Percentiles rank a stretch among this genome's conserved stretches.
Evolutionary conservation across 2,113 vertebrate genomes (phyloP).

Genomic region (Rhinopomastus cyanomelas): DNA sequence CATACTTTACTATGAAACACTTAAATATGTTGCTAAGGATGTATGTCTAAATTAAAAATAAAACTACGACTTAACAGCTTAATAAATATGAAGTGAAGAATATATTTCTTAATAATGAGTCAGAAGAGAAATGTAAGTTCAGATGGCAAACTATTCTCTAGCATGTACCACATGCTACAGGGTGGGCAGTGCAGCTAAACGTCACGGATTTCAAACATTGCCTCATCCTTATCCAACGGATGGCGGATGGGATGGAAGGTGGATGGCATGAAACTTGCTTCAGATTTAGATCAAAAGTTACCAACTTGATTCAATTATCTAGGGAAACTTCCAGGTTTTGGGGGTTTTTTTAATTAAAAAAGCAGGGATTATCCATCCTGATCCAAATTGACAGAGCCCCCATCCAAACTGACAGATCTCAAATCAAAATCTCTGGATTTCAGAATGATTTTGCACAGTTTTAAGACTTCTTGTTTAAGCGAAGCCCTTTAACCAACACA

Average conservation of each 20-base stretch:
- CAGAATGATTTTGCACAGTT: background rate
- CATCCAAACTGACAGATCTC: too few relatives aligned
- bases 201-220: conserved; percentile 18
- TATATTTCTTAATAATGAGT: conserved; percentile 76
- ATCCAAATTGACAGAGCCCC: background rate
- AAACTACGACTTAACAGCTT: conserved; percentile 87
- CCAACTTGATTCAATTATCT: background rate
- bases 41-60: conserved; percentile 82
- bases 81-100: conserved; percentile 77
- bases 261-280: conserved; percentile 19
- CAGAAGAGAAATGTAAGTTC: conserved; percentile 76
- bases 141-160: conserved; percentile 98
- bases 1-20: conserved; percentile 90
- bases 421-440: too few relatives aligned
- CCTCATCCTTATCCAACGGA: conserved; percentile 27
- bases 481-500: conserved; percentile 40
- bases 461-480: background rate
- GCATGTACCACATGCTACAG: conserved; percentile 74
- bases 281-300: conserved; percentile 4
- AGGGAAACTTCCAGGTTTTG: background rate
- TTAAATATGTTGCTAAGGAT: conserved; percentile 85
- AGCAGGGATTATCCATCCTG: background rate
- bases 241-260: conserved; percentile 24
- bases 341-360: background rate
- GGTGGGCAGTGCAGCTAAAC: conserved; percentile 44